Evolutionary conservation across 1,140 invertebrate genomes (phyloP).

Genomic region (Aethina tumida): DNA sequence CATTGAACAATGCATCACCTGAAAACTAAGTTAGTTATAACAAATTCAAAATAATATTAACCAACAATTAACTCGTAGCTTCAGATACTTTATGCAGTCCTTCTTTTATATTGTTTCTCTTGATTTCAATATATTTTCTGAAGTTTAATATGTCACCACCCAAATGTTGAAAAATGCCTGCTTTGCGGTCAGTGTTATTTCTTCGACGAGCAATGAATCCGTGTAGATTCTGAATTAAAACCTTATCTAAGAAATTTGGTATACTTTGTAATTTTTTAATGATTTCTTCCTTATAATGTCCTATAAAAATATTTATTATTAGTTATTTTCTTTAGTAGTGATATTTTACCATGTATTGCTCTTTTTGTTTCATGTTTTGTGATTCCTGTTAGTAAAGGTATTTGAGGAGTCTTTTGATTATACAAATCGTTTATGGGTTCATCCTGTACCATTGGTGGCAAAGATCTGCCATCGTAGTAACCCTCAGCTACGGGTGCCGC

Average conservation of each 20-base stretch:
- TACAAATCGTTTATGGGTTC: constrained; percentile 48
- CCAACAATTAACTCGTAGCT: constrained; percentile 35
- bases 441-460: constrained; percentile 47
- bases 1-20: constrained; percentile 61
- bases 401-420: constrained; percentile 40
- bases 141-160: constrained; percentile 27
- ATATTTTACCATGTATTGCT: constrained; percentile 42
- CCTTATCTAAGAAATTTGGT: constrained; percentile 46
- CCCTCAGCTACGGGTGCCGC: constrained; percentile 53
- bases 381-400: constrained; percentile 60
- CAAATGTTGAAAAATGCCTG: constrained; percentile 7
- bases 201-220: constrained; percentile 12
- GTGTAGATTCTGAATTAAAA: constrained; percentile 38
- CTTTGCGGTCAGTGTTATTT: constrained; percentile 6
- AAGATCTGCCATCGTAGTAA: constrained; percentile 45
- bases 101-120: constrained; percentile 30
- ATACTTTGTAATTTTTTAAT: constrained; percentile 36
- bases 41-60: not conserved
- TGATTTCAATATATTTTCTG: constrained; percentile 26
- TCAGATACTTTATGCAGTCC: constrained; percentile 39
- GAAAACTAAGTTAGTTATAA: constrained; percentile 10
- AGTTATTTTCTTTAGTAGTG: not conserved
- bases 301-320: constrained; percentile 26
- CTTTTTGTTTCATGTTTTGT: constrained; percentile 57
- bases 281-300: constrained; percentile 41